phyloP scores from a whole-genome alignment of 1,140 invertebrate species.

The Mya arenaria region DNA sequence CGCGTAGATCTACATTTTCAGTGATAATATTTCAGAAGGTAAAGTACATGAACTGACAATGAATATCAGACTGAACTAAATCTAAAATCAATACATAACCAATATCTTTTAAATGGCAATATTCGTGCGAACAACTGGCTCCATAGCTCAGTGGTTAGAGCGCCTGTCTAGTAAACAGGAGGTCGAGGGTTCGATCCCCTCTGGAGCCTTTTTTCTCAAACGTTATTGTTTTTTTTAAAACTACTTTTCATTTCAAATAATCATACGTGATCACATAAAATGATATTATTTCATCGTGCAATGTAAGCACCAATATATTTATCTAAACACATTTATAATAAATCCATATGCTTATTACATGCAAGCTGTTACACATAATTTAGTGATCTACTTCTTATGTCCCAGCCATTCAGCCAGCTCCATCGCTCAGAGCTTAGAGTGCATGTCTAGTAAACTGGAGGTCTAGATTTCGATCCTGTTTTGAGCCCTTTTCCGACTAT shows the following conservation, averaged over 20 bases:
- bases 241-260: background rate
- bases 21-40: background rate
- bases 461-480: too few species aligned
- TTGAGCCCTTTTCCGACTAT: too few species aligned
- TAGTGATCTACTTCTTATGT: too few species aligned
- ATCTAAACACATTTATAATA: constrained; percentile 6
- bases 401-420: too few species aligned
- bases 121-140: constrained; percentile 15
- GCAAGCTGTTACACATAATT: too few species aligned
- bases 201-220: constrained; percentile 54
- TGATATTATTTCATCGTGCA: background rate
- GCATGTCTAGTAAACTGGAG: too few species aligned
- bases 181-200: constrained; percentile 51
- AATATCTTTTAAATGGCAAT: background rate
- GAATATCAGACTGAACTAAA: background rate
- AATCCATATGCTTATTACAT: background rate
- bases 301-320: too few species aligned
- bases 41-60: background rate
- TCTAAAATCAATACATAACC: background rate
- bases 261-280: background rate
- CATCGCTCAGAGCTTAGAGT: too few species aligned
- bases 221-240: too few species aligned
- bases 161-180: constrained; percentile 55
- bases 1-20: background rate
- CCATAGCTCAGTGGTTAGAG: constrained; percentile 52